Conservation (phyloP, 2,888 invertebrate species). For the Rhodophaea formosa region DNA sequence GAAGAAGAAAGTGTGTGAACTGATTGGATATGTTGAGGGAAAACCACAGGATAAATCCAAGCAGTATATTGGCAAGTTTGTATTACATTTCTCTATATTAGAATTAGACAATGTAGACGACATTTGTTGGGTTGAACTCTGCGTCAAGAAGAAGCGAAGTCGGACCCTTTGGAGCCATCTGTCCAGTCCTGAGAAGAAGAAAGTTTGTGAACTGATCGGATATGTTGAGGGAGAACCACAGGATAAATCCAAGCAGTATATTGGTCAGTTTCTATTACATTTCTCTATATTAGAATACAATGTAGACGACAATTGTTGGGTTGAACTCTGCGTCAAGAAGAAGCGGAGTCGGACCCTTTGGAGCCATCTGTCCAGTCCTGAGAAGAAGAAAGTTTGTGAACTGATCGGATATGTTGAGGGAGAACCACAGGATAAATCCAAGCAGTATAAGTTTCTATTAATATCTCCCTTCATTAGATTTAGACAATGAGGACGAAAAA, state of each 20-base stretch:
- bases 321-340: slow-evolving; percentile 54
- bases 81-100: neutral
- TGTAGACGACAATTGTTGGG: too few species aligned
- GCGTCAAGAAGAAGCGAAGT: slow-evolving; percentile 77
- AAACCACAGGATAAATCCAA: too few species aligned
- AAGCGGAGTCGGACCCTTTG: slow-evolving; percentile 79
- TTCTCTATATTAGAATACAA: too few species aligned
- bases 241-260: slow-evolving; percentile 78
- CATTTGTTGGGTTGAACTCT: slow-evolving; percentile 67
- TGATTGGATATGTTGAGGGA: too few species aligned
- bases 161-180: slow-evolving; percentile 82
- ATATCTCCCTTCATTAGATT: too few species aligned
- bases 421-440: slow-evolving; percentile 65
- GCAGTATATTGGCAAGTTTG: too few species aligned
- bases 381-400: slow-evolving; percentile 81
- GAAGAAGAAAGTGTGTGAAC: too few species aligned
- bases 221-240: slow-evolving; percentile 78
- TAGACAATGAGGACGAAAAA: too few species aligned
- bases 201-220: slow-evolving; percentile 83
- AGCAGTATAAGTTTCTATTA: slow-evolving; percentile 70
- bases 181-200: slow-evolving; percentile 83
- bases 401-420: slow-evolving; percentile 84
- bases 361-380: slow-evolving; percentile 84
- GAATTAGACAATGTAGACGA: too few species aligned
- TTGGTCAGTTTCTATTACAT: slow-evolving; percentile 61